Evolutionary conservation across 2,113 vertebrate genomes (phyloP).

Genomic region (Pyrgilauda ruficollis): DNA sequence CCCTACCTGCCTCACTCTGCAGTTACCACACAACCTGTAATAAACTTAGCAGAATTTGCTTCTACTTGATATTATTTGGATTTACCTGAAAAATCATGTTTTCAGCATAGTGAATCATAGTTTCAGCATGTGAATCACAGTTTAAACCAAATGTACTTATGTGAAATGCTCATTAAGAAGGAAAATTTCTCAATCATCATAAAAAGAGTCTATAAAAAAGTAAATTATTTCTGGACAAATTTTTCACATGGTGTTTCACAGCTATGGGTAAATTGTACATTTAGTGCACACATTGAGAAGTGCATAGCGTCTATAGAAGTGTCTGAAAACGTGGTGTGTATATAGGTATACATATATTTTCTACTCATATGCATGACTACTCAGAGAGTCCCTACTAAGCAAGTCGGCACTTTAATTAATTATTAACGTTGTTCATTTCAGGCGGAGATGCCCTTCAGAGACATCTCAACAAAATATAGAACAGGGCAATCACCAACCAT

Average conservation of each 20-base stretch:
- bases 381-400: not conserved
- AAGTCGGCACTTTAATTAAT: not conserved
- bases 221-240: not conserved
- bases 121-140: not conserved
- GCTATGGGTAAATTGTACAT: not conserved
- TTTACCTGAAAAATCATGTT: not conserved
- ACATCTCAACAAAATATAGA: accelerated
- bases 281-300: not conserved
- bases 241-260: not conserved
- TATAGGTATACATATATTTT: not conserved
- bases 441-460: not conserved
- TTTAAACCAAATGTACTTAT: not conserved
- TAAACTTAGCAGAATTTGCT: not conserved
- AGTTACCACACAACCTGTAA: not conserved
- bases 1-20: not conserved
- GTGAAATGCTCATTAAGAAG: not conserved
- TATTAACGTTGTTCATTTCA: not conserved
- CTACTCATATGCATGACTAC: too few relatives aligned
- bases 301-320: not conserved
- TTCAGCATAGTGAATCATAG: not conserved
- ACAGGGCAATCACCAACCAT: not conserved
- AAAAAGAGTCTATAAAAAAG: not conserved
- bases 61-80: not conserved
- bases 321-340: not conserved
- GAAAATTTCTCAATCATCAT: not conserved